Base-by-base conservation (phyloP, 2,797 vertebrate species). In the Oreortyx pictus region DNA sequence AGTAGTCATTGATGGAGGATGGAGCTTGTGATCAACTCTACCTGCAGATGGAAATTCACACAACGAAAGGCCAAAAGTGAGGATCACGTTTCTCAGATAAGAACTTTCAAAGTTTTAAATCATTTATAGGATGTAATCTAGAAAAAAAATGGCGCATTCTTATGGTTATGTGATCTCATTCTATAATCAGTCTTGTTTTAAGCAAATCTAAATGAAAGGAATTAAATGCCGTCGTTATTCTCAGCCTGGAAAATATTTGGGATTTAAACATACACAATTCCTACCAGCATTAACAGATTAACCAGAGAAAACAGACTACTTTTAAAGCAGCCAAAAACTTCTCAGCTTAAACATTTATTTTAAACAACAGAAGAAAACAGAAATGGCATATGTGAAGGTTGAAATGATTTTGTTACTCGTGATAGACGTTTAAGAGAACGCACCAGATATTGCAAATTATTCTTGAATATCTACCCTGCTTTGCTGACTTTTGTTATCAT, bases 1-100 rank as follows among this genome's bases (percentile, higher is more conserved):
- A 89, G 97, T 98, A 14, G 97, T 99, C 97, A 99, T 99, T 19
- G 99, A 99, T 88, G 99, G 99, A 97, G 99, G 99, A 86, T 99
- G 99, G 99, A 98, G 98, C 80, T 97, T 99, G 77, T 99, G 96
- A 99, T 44, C 68, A 44, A 74, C 35, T n/a, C n/a, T 59, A 41
- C 44, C 27, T 76, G 39, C 33, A 85, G 88, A 82, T 67, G 82
- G 67, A 78, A 90, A 88, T 27, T 56, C 29, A 14, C 37, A 44
- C 37, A 23, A 9, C 17, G 16, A 75, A 86, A 89, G 44, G 33
- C 66, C 82, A 88, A 79, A 79, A 77, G 37, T 59, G 46, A 89
- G 49, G 24, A 84, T 57, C 8, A 5, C 46, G 6, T 80, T 89
- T 78, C 52, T 86, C 27, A 9, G n/a, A 47, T 73, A 33, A 75